Evolutionary conservation across 2,113 vertebrate species (phyloP).

Genomic region (Rhodinocichla rosea): DNA sequence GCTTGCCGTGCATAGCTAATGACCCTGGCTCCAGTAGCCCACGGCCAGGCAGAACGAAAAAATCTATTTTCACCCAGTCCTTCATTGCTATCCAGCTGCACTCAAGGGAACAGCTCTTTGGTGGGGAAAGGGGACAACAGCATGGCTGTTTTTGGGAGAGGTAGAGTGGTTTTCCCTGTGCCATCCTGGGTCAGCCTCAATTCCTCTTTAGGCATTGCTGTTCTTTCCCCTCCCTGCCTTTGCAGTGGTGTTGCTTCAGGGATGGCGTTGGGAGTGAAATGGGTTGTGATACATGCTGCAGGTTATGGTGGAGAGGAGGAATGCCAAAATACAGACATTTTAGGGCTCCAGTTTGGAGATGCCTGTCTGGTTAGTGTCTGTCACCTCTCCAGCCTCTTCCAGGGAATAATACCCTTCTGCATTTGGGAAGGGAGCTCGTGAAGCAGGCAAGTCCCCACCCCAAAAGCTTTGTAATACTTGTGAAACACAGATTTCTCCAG

Average conservation of each 20-base stretch:
- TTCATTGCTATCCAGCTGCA: not conserved
- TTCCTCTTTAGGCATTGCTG: not conserved
- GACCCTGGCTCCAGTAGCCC: not conserved
- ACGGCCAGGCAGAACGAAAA: not conserved
- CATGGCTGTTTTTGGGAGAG: not conserved
- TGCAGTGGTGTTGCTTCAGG: not conserved
- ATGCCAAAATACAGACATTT: not conserved
- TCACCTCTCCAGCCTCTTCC: not conserved
- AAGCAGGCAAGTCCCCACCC: not conserved
- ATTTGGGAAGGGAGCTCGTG: not conserved
- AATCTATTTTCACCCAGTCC: not conserved
- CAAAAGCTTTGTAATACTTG: not conserved
- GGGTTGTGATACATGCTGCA: not conserved
- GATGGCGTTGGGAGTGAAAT: not conserved
- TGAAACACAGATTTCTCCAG: not conserved
- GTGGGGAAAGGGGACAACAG: not conserved
- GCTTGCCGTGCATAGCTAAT: conserved; percentile 45
- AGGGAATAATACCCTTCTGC: not conserved
- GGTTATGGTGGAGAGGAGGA: not conserved
- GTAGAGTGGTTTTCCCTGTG: rapidly evolving
- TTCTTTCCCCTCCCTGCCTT: not conserved
- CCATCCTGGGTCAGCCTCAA: not conserved
- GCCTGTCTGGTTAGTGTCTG: not conserved
- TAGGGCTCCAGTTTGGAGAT: not conserved
- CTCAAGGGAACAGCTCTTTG: not conserved